Conservation (phyloP, 2,113 vertebrate species). For the Vanacampus margaritifer region DNA sequence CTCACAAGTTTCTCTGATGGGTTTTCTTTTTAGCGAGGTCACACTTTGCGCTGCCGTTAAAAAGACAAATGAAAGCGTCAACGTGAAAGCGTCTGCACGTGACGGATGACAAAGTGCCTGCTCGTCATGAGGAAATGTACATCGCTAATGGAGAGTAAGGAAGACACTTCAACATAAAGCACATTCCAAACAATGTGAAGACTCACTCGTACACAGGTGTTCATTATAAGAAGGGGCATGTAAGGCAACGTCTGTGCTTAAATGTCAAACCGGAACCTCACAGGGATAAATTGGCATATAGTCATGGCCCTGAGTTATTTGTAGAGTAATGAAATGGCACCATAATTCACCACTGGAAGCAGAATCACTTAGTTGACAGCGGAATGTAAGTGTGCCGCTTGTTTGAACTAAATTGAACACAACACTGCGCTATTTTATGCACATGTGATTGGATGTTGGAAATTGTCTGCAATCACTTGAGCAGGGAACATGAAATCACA, state of each 20-base stretch:
- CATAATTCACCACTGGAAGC: slow-evolving; percentile 49
- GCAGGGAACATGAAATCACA: slow-evolving; percentile 7
- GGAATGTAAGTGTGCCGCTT: slow-evolving; percentile 48
- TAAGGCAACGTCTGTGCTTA: slow-evolving; percentile 49
- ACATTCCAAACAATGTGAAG: not conserved
- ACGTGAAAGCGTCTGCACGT: slow-evolving; percentile 5
- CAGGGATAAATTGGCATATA: slow-evolving; percentile 40
- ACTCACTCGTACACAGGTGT: slow-evolving; percentile 7
- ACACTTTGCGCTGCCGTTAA: slow-evolving; percentile 28
- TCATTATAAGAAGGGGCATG: slow-evolving; percentile 37
- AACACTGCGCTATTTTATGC: not conserved
- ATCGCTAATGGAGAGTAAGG: not conserved
- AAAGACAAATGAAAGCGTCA: slow-evolving; percentile 26
- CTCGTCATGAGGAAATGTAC: not conserved
- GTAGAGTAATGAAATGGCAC: slow-evolving; percentile 43
- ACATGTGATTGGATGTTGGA: slow-evolving; percentile 27
- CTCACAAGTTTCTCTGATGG: slow-evolving; percentile 22
- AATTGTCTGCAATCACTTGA: not conserved
- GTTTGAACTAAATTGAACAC: slow-evolving; percentile 39
- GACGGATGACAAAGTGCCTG: slow-evolving; percentile 7
- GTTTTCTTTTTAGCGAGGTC: slow-evolving; percentile 8
- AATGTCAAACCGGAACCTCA: slow-evolving; percentile 46
- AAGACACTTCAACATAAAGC: not conserved
- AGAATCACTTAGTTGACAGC: slow-evolving; percentile 38
- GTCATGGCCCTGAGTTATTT: slow-evolving; percentile 26